Base-by-base conservation (phyloP, 64 coral and sea anemone genomes). In the Dendrophyllia cribrosa region DNA sequence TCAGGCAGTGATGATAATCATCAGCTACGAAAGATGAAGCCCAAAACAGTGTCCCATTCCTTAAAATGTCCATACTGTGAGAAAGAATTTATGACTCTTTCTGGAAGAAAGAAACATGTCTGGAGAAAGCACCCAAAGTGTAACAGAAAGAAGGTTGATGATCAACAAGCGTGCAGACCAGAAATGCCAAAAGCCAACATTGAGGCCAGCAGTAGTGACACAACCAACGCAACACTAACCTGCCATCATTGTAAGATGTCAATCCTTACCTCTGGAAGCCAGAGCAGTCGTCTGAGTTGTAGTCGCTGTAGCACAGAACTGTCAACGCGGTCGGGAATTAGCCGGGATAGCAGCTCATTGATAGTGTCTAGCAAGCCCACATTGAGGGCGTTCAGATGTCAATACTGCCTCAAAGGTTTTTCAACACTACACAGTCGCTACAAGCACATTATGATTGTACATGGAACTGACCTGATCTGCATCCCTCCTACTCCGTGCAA, bases 81-180 rank as follows among this genome's bases (percentile, higher is more conserved):
- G 6, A 44, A 80, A 9, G 77, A 61, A 80, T 80, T 80, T 7
- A 59, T 16, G 23, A 61, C 22, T 62, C 15, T 61, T 0, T 11
- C 25, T 80, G 77, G 77, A 23, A 62, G 44, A 44, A 60, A 55
- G 26, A 80, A 61, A 10, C 75, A 78, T 78, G 75, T 58, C 20
- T 56, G 13, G n/a, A 78, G 21, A 78, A 78, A 78, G 3, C 75
- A 78, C 51, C 21, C 51, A 6, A 19, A 49, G 19, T 34, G 34
- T 34, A 34, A 34, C 0, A 78, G 75, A 55, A 61, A 9, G 59
- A 82, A 19, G 26, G 11, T 17, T 64, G 24, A 64, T 64, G 6
- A 15, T 63, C 1, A 34, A 7, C 22, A 64, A 59, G 16, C 5
- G 12, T 63, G 59, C 20, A 43, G 9, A 60, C 78, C 78, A 64